These are phyloP conservation scores for Falco cherrug DNA, from an alignment of 2,797 vertebrate genomes.

Conservation along the genomic window DNA sequence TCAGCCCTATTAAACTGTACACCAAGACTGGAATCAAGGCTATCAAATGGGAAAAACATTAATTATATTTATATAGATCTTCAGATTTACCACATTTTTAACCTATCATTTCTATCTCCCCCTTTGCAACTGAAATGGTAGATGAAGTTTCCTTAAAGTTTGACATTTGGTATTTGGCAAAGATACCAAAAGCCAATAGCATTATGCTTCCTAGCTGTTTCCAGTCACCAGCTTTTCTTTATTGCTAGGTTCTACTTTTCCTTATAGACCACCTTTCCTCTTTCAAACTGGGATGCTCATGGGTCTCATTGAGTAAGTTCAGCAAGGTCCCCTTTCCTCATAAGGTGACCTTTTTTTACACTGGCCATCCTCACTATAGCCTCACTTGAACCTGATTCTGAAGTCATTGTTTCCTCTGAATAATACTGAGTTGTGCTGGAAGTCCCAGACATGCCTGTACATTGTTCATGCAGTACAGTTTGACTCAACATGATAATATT, in stretches of 20 bases:
- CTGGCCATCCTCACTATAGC: neutral
- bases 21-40: neutral
- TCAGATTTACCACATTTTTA: neutral
- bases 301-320: neutral
- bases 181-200: fast-evolving
- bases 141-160: neutral
- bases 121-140: neutral
- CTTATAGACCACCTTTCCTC: neutral
- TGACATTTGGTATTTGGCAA: neutral
- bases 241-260: neutral
- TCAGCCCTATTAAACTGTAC: neutral
- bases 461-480: neutral
- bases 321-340: neutral
- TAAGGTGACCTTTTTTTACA: neutral
- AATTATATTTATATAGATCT: neutral
- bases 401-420: neutral
- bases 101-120: neutral
- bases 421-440: neutral
- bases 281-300: neutral
- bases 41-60: neutral
- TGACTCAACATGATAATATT: neutral
- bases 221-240: neutral
- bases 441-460: neutral
- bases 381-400: neutral
- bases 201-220: neutral